Conservation (phyloP, 53 echinoderm and acorn worm genomes). For the Antedon mediterranea region DNA sequence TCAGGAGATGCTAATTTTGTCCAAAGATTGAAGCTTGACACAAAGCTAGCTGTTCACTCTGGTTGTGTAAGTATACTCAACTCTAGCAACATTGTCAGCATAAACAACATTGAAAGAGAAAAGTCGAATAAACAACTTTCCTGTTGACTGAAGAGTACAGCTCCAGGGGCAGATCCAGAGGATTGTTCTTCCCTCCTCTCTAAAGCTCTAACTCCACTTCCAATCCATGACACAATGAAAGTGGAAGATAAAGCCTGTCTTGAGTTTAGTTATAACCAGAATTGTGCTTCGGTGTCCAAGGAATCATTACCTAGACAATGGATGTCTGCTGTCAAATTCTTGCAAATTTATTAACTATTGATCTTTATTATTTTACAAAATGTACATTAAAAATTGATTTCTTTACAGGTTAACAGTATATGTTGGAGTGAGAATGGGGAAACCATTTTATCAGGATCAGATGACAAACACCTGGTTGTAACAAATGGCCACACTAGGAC, state of each 20-base stretch:
- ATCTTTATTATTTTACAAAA: neutral
- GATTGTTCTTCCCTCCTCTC: no score
- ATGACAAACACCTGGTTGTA: constrained; percentile 89
- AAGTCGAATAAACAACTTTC: no score
- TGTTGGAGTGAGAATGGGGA: constrained; percentile 79
- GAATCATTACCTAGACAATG: neutral
- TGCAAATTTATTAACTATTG: neutral
- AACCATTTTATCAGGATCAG: constrained; percentile 77
- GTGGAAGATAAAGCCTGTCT: no score
- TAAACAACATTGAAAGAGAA: no score
- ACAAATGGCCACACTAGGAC: constrained; percentile 56
- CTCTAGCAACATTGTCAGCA: neutral
- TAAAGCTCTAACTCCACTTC: no score
- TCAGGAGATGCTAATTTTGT: constrained; percentile 75
- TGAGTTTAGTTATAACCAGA: no score
- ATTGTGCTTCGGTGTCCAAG: no score
- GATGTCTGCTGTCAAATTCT: neutral
- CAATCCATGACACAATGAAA: no score
- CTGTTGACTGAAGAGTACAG: no score
- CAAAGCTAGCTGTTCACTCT: constrained; percentile 68
- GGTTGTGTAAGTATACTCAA: constrained; percentile 91
- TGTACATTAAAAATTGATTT: neutral
- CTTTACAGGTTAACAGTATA: constrained; percentile 71
- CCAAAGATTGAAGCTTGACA: constrained; percentile 74
- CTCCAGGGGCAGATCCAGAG: no score